Percentiles rank a stretch among this genome's conserved stretches.
Evolutionary conservation across 2,113 vertebrate species (phyloP).

Genomic region (Calidris pygmaea): DNA sequence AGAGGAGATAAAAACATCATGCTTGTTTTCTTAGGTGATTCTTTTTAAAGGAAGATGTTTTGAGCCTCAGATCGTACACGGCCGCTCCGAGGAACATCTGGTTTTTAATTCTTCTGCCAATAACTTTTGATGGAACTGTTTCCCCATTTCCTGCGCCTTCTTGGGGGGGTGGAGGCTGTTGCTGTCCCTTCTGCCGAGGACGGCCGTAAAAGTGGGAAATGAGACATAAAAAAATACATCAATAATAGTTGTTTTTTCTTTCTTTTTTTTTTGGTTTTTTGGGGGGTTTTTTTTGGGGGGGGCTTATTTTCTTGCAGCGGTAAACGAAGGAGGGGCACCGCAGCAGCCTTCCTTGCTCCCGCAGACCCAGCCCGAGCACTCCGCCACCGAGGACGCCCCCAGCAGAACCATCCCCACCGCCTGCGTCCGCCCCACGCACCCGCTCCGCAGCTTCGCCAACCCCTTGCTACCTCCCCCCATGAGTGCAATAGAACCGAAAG

Average conservation of each 20-base stretch:
- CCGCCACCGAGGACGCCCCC: conserved; percentile 74
- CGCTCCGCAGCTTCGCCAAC: conserved; percentile 91
- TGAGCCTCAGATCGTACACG: background rate
- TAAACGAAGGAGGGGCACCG: conserved; percentile 66
- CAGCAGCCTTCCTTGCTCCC: conserved; percentile 78
- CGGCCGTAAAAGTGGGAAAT: background rate
- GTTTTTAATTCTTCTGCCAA: background rate
- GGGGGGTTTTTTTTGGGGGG: background rate
- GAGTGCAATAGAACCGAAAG: conserved; percentile 90
- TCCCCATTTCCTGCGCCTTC: background rate
- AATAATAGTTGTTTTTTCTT: background rate
- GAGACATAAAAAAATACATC: background rate
- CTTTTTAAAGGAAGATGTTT: background rate
- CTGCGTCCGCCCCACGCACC: conserved; percentile 89
- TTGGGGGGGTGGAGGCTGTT: background rate
- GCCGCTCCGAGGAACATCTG: background rate
- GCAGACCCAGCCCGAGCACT: conserved; percentile 75
- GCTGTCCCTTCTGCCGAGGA: background rate
- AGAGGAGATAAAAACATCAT: background rate
- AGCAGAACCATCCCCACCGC: conserved; percentile 90
- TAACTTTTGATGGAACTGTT: background rate
- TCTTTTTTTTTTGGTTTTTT: background rate
- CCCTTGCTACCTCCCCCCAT: conserved; percentile 90
- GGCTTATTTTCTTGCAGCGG: conserved; percentile 52
- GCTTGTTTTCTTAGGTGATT: too few species aligned